phyloP scores from a whole-genome alignment of 2,113 vertebrate genomes.

The Megalops atlanticus region DNA sequence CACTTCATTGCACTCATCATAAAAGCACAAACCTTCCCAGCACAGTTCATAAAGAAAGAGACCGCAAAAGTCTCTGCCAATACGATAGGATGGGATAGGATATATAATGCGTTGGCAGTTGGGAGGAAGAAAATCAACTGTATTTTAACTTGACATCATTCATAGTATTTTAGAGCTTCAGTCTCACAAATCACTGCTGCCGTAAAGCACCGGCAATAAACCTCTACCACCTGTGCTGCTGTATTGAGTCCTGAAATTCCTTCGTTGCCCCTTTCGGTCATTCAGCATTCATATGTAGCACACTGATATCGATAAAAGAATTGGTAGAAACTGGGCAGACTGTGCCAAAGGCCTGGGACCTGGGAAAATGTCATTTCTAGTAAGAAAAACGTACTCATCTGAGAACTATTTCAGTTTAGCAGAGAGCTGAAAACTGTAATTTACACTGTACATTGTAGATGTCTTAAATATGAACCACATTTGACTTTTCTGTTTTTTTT shows the following conservation, averaged over 20 bases:
- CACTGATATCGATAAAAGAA: background rate
- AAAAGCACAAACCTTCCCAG: background rate
- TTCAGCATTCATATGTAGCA: background rate
- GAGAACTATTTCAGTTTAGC: background rate
- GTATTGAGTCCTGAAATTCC: background rate
- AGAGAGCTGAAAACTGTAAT: too few relatives aligned
- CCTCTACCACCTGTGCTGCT: background rate
- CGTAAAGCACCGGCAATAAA: background rate
- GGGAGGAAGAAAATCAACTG: background rate
- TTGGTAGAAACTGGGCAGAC: background rate
- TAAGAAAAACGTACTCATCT: background rate
- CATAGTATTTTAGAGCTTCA: conserved; percentile 2
- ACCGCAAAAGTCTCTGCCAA: background rate
- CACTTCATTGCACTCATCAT: background rate
- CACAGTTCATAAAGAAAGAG: background rate
- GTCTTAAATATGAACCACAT: too few relatives aligned
- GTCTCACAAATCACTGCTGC: background rate
- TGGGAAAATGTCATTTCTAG: background rate
- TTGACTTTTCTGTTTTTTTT: too few relatives aligned
- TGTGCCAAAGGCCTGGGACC: background rate
- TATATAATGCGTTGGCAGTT: background rate
- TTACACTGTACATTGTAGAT: too few relatives aligned
- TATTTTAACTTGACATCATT: background rate
- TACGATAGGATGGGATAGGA: background rate
- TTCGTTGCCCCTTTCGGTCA: background rate